These are phyloP conservation scores for Carcina quercana DNA, from an alignment of 2,888 invertebrate species.

Conservation along the genomic window DNA sequence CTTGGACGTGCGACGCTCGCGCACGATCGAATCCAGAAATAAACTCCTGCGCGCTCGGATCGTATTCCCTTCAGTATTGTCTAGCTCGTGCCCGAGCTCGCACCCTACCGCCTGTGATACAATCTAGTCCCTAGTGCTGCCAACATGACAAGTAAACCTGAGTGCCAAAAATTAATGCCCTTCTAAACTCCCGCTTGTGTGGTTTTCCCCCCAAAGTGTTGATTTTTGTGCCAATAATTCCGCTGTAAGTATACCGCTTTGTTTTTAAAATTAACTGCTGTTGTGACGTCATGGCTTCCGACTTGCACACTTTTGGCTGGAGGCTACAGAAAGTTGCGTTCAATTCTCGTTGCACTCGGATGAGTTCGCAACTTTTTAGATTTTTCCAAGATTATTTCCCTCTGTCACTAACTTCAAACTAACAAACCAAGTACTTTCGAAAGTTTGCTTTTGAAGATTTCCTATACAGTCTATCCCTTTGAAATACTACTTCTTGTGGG, in stretches of 20 bases:
- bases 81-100: slow-evolving; percentile 36
- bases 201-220: slow-evolving; percentile 35
- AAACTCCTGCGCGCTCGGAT: slow-evolving; percentile 50
- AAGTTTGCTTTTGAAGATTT: no score
- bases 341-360: no score
- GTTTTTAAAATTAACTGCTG: slow-evolving; percentile 15
- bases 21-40: slow-evolving; percentile 51
- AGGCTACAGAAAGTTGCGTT: no score
- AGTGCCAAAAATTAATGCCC: slow-evolving; percentile 14
- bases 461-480: no score
- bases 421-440: no score
- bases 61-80: slow-evolving; percentile 61
- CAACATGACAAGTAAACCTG: slow-evolving; percentile 29
- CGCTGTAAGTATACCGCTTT: slow-evolving; percentile 60
- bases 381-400: no score
- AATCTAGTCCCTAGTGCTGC: slow-evolving; percentile 41
- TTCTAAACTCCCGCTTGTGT: slow-evolving; percentile 41
- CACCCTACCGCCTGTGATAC: slow-evolving; percentile 54
- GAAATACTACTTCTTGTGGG: no score
- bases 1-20: slow-evolving; percentile 32
- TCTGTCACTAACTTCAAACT: no score
- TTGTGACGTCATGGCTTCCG: slow-evolving; percentile 6
- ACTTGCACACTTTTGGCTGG: no score
- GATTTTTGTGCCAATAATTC: slow-evolving; percentile 47
- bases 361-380: no score